Evolutionary conservation across 2,888 invertebrate species (phyloP).

Genomic region (Crioceris asparagi): DNA sequence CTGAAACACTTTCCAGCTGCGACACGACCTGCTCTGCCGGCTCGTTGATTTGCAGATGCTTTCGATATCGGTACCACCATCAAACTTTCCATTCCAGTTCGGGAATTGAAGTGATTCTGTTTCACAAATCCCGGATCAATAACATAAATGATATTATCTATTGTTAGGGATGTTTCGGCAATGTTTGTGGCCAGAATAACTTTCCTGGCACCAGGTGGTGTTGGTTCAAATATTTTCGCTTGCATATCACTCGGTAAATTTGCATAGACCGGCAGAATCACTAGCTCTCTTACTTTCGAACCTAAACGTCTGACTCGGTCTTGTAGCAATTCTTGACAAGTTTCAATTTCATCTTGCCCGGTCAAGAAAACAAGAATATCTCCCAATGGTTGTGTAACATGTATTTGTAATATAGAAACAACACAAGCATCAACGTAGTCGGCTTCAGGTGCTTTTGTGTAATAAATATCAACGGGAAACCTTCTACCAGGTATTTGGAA

Average conservation of each 20-base stretch:
- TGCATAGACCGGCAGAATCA: conserved; percentile 94
- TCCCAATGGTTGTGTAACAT: conserved; percentile 91
- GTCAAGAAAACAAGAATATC: conserved; percentile 96
- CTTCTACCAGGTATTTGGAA: conserved; percentile 91
- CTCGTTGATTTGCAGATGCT: conserved; percentile 95
- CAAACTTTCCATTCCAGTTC: conserved; percentile 97
- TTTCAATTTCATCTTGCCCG: conserved; percentile 85
- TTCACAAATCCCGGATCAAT: conserved; percentile 99
- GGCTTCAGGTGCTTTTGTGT: conserved; percentile 98
- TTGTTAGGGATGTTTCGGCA: conserved; percentile 97
- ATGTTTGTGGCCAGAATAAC: conserved; percentile 97
- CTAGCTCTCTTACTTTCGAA: conserved; percentile 81
- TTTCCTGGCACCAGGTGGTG: conserved; percentile 92
- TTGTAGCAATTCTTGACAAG: conserved; percentile 69
- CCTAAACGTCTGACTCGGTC: conserved; percentile 89
- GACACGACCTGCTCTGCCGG: conserved; percentile 90
- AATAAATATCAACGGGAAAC: conserved; percentile 97
- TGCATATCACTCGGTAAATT: conserved; percentile 99
- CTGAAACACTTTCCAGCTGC: conserved; percentile 98
- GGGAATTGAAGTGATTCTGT: conserved; percentile 95
- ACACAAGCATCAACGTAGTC: conserved; percentile 98
- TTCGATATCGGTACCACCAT: conserved; percentile 98
- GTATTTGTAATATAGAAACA: conserved; percentile 96
- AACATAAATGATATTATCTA: conserved; percentile 97
- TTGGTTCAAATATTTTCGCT: conserved; percentile 96